Evolutionary conservation across 2,797 vertebrate genomes (phyloP), one percentile per base, ranked within the genome.

Genomic region (Chrosomus eos): DNA sequence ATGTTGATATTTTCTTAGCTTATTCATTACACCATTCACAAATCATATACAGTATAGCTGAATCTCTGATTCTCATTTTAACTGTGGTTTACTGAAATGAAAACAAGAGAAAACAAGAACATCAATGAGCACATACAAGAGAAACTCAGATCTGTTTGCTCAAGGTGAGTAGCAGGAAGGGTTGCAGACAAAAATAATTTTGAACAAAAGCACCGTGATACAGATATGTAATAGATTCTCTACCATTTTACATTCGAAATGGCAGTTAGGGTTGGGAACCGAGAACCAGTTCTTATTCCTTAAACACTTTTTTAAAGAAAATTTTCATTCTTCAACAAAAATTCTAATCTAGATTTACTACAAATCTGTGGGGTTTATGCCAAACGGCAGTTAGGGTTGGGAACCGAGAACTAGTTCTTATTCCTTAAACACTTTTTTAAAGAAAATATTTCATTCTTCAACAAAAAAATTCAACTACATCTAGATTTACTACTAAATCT

Each of bases 201-300:
- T 10, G 7, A 23, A 80, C 43, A 70, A 70, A 40, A 36, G 23
- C 23, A 40, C 14, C 70, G 33, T 66, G 26, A 45, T 13, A 14
- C 62, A 80, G 23, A 51, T 70, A 23, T 66, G 31, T 62, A 79
- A 79, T 64, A 45, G 10, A 79, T 62, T 80, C 1, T 48, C 11
- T 4, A 31, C 19, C 21, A 23, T 38, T 80, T 53, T 18, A 48
- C 62, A 68, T 10, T 68, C 5, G 26, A 26, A 5, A 28, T 4
- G 13, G 33, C 66, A 80, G 8, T 80, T 1, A 43, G 38, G 23
- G 40, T 28, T 72, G 40, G 14, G 7, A 48, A 48, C 7, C 26
- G 21, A 74, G 28, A 74, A 53, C 19, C 28, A 21, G 9, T 51
- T 51, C 3, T 23, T 68, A 67, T 67, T 0, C 31, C 31, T 36